These are phyloP conservation scores for Tetranychus piercei DNA, from an alignment of 2,888 invertebrate species.

Conservation along the genomic window DNA sequence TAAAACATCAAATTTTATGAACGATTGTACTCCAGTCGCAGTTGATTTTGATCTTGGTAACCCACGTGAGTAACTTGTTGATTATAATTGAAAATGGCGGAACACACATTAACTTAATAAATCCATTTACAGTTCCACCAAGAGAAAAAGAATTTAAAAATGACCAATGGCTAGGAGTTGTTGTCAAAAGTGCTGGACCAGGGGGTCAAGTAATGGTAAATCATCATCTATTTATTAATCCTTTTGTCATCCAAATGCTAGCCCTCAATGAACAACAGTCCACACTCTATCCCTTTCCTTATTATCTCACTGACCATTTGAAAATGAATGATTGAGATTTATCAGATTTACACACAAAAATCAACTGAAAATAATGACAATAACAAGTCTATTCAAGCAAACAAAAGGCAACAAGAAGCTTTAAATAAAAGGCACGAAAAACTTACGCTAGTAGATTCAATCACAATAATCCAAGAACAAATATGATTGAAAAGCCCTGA, in stretches of 20 bases:
- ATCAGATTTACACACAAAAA: too few species aligned
- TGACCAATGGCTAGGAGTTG: conserved; percentile 86
- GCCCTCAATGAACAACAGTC: background rate
- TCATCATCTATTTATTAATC: background rate
- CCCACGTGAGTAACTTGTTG: background rate
- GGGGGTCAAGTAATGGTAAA: conserved; percentile 43
- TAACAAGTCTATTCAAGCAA: too few species aligned
- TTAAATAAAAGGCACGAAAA: too few species aligned
- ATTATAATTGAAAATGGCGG: too few species aligned
- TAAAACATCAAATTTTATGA: conserved; percentile 45
- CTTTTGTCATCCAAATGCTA: background rate
- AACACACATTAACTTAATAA: background rate
- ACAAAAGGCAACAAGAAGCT: too few species aligned
- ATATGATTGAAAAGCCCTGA: too few species aligned
- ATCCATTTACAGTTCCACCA: background rate
- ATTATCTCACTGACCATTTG: background rate
- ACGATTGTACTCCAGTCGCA: conserved; percentile 43
- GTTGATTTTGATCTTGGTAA: background rate
- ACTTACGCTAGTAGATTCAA: too few species aligned
- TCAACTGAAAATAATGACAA: too few species aligned
- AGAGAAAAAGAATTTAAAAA: conserved; percentile 33
- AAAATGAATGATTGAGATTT: too few species aligned
- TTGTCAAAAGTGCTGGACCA: conserved; percentile 66
- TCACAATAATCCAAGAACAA: too few species aligned
- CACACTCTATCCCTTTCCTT: conserved; percentile 20